These are phyloP conservation scores for Sitodiplosis mosellana DNA, from an alignment of 1,140 invertebrate genomes.

Conservation along the genomic window DNA sequence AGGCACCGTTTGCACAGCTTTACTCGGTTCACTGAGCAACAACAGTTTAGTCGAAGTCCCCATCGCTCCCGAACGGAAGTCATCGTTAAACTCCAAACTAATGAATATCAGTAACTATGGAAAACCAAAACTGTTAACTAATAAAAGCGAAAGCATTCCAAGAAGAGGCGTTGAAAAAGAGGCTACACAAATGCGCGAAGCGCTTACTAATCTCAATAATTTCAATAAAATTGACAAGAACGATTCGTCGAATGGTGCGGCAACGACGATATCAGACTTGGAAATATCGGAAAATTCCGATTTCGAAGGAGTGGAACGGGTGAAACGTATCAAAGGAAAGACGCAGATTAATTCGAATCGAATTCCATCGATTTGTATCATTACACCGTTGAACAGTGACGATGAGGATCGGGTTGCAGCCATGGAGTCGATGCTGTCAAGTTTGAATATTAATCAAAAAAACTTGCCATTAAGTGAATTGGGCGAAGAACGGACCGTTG, in stretches of 20 bases:
- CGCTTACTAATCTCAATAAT: constrained; percentile 28
- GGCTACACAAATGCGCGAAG: constrained; percentile 36
- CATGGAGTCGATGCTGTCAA: constrained; percentile 23
- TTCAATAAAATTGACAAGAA: constrained; percentile 41
- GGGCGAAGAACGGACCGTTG: neutral
- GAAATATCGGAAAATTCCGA: constrained; percentile 64
- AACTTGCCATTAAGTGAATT: neutral
- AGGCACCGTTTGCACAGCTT: constrained; percentile 67
- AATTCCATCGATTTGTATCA: constrained; percentile 84
- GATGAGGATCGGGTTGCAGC: constrained; percentile 34
- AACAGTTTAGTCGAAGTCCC: constrained; percentile 38
- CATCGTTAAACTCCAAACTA: constrained; percentile 36
- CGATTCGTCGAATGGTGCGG: constrained; percentile 63
- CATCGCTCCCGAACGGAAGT: constrained; percentile 56
- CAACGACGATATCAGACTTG: constrained; percentile 50
- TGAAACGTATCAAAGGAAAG: constrained; percentile 67
- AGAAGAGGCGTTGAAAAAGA: constrained; percentile 27
- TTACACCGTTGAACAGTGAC: constrained; percentile 71
- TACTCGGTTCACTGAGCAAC: constrained; percentile 40
- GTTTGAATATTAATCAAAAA: neutral
- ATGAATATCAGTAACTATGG: constrained; percentile 26
- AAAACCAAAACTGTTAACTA: constrained; percentile 35
- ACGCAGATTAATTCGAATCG: constrained; percentile 70
- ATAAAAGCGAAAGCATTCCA: constrained; percentile 27
- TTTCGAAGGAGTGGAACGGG: constrained; percentile 62